Conservation (phyloP, 2,888 invertebrate genomes). For the Hemithea aestivaria region DNA sequence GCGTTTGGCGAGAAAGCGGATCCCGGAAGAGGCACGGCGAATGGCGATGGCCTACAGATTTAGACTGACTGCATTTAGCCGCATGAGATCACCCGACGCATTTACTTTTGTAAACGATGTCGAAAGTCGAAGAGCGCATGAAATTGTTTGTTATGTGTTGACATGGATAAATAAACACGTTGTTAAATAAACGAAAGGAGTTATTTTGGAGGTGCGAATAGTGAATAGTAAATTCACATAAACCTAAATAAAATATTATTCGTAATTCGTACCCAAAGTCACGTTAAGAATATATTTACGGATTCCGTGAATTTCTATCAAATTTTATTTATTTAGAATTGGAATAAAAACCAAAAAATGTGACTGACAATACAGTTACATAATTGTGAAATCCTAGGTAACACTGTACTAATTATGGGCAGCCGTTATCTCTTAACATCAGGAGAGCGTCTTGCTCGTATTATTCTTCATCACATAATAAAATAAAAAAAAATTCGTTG, state of each 20-base stretch:
- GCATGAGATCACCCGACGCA: slow-evolving; percentile 63
- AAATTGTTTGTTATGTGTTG: slow-evolving; percentile 26
- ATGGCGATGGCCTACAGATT: slow-evolving; percentile 57
- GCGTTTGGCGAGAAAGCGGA: slow-evolving; percentile 66
- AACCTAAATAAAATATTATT: slow-evolving; percentile 23
- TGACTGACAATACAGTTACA: too few relatives aligned
- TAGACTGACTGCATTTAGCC: slow-evolving; percentile 69
- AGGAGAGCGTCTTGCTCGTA: too few relatives aligned
- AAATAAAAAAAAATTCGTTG: too few relatives aligned
- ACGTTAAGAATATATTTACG: slow-evolving; percentile 11
- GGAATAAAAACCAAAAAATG: too few relatives aligned
- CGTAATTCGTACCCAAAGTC: slow-evolving; percentile 6
- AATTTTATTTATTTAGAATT: too few relatives aligned
- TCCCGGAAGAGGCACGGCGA: slow-evolving; percentile 58
- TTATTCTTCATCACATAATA: too few relatives aligned
- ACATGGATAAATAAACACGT: slow-evolving; percentile 25
- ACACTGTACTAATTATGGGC: too few relatives aligned
- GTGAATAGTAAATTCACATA: slow-evolving; percentile 19
- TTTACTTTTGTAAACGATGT: slow-evolving; percentile 38
- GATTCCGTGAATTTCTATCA: too few relatives aligned
- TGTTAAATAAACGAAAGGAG: slow-evolving; percentile 20
- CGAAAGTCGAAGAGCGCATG: slow-evolving; percentile 27
- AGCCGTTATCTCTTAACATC: too few relatives aligned
- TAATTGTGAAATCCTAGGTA: too few relatives aligned
- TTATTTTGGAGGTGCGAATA: slow-evolving; percentile 25